Evolutionary conservation across 2,797 vertebrate species (phyloP), one percentile per base, ranked within the genome.

Genomic region (Trematomus bernacchii): DNA sequence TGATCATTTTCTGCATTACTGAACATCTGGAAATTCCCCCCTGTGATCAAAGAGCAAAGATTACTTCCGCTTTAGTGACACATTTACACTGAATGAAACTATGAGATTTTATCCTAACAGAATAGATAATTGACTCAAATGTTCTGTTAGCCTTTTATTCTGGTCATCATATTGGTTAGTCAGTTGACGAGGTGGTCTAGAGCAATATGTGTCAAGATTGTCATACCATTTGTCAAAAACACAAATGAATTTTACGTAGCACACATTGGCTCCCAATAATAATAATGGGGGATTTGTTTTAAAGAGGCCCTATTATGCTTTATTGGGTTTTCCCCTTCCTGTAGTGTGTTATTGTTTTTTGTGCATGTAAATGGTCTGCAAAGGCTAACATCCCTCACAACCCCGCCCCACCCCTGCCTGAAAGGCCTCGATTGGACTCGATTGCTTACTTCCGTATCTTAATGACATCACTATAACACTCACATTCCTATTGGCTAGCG

Each of bases 41-140:
- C 5, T 0, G 3, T 10, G 4, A 10, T 33, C 23, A 12, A 46
- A 46, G 42, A 23, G 59, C 30, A 53, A 63, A 48, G 47, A 59
- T 43, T 62, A 5, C 19, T 6, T 53, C 14, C 44, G 37, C 3
- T 6, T 54, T 7, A 47, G 51, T 57, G 13, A 59, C 75, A 64
- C 40, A 60, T 75, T 68, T 47, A 57, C 54, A 33, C 6, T 23
- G 18, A 7, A 6, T 16, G 6, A n/a, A 55, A 59, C 21, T 61
- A 18, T 3, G 10, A 59, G 15, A 59, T 43, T 13, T 54, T 8
- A 4, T 21, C 13, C 37, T 50, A 15, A 37, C n/a, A 23, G 2
- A 33, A 8, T 9, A 44, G 14, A 52, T 50, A 11, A n/a, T 65
- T 3, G 50, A 50, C 47, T 50, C 15, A 14, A 1, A 13, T 19